Base-by-base conservation (phyloP, 2,113 vertebrate genomes). In the Hippocampus mohnikei region DNA sequence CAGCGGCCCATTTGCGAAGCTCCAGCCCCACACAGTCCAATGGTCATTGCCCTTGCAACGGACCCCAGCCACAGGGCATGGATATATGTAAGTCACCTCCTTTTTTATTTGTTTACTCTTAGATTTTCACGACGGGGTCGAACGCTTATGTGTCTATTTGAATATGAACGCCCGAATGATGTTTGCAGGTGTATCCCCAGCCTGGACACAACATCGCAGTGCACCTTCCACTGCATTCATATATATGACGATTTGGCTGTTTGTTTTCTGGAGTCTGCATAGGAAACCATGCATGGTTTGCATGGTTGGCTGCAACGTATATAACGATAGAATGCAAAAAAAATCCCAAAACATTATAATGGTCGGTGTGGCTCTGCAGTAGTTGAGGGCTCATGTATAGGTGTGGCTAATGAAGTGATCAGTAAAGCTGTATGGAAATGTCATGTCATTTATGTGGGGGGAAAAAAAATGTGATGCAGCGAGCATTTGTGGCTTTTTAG, bases 11-110 rank as follows among this genome's bases (percentile, higher is more conserved):
- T 27, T 46, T 59, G 44, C 20, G 69, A 67, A 71, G 69, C 55
- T 76, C 44, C 69, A 66, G 46, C 44, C 60, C 66, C 69, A 20
- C 69, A 53, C 29, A 64, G 23, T 53, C 74, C 64, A 71, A 76
- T 76, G 74, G 64, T 76, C 71, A 71, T 71, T 71, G 37, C 74
- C 67, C 23, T 40, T 67, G 74, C 69, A 53, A 23, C 3, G 25
- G 62, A 71, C 16, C 68, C 62, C 69, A 67, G 69, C 64, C 50
- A 66, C 69, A 67, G 74, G 74, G 69, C 74, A 76, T 76, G 74
- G 74, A 76, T 61, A 67, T 71, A 76, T 76, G 74, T 76, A 53
- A 76, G 74, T 74, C 29, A 29, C 13, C 20, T n/a, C 25, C n/a
- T 41, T 27, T 25, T 65, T 2, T 16, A 3, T 21, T 2, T 21